Percentiles rank a stretch among this genome's conserved stretches.
These are phyloP conservation scores for Lasioglossum oenotherae DNA, from an alignment of 2,888 invertebrate species.

Conservation along the genomic window DNA sequence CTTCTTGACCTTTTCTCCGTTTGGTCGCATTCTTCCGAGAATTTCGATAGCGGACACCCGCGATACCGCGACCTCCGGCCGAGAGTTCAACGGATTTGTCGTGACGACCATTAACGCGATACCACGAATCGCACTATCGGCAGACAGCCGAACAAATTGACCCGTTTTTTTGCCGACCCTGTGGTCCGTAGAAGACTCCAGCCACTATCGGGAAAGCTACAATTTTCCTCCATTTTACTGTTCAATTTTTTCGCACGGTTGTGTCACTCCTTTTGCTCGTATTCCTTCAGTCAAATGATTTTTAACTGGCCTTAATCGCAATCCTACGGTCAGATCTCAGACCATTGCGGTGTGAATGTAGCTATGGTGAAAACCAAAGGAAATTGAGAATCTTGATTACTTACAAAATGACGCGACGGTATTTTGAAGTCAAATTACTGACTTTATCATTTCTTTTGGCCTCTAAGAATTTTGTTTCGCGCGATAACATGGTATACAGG, in stretches of 20 bases:
- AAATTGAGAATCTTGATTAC: too few relatives aligned
- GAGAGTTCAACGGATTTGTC: not conserved
- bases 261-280: too few relatives aligned
- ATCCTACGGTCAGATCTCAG: not conserved
- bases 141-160: not conserved
- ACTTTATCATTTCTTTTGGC: too few relatives aligned
- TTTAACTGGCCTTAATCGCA: not conserved
- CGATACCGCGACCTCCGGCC: not conserved
- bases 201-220: not conserved
- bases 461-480: too few relatives aligned
- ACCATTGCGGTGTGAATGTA: too few relatives aligned
- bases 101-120: not conserved
- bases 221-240: not conserved
- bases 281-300: too few relatives aligned
- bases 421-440: too few relatives aligned
- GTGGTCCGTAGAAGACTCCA: not conserved
- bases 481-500: too few relatives aligned
- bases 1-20: not conserved
- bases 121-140: not conserved
- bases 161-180: not conserved
- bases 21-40: constrained; percentile 4
- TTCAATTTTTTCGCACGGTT: not conserved
- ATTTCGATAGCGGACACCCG: not conserved
- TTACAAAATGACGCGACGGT: too few relatives aligned
- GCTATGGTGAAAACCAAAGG: too few relatives aligned